Percentiles rank a stretch among this genome's conserved stretches.
Conservation (phyloP, 2,113 vertebrate genomes). For the Cyrtonyx montezumae region DNA sequence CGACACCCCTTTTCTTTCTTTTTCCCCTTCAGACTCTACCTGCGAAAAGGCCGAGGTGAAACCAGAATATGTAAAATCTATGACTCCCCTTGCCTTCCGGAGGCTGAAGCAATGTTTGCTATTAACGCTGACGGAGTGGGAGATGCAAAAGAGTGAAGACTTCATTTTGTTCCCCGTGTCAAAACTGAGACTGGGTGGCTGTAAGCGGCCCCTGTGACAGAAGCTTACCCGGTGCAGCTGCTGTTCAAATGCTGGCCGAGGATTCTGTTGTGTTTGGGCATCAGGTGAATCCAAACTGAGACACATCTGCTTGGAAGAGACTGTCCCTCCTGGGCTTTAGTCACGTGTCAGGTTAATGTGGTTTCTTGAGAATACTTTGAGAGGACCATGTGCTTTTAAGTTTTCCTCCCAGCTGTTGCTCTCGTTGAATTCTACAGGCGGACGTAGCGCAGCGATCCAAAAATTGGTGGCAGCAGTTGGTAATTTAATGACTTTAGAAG, state of each 20-base stretch:
- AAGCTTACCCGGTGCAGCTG: background rate
- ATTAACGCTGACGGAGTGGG: conserved; percentile 90
- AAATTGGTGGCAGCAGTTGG: rapidly evolving
- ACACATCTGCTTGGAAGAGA: background rate
- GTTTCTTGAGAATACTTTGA: background rate
- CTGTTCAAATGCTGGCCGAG: background rate
- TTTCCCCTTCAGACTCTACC: conserved; percentile 80
- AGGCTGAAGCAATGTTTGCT: conserved; percentile 93
- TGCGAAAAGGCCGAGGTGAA: conserved; percentile 90
- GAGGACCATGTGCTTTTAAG: background rate
- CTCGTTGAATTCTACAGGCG: background rate
- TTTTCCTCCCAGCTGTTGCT: background rate
- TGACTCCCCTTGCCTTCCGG: conserved; percentile 89
- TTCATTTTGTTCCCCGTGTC: rapidly evolving
- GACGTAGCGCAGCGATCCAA: rapidly evolving
- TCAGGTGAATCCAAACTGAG: background rate
- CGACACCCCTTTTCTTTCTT: background rate
- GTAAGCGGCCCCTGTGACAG: background rate
- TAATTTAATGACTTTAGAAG: background rate
- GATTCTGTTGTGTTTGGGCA: background rate
- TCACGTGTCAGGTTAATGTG: background rate
- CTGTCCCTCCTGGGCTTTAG: background rate
- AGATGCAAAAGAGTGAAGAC: conserved; percentile 88
- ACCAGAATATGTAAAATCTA: conserved; percentile 95
- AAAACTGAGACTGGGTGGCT: background rate